These are phyloP conservation scores for Scolopax mira DNA, from an alignment of 2,113 vertebrate species.

Conservation along the genomic window DNA sequence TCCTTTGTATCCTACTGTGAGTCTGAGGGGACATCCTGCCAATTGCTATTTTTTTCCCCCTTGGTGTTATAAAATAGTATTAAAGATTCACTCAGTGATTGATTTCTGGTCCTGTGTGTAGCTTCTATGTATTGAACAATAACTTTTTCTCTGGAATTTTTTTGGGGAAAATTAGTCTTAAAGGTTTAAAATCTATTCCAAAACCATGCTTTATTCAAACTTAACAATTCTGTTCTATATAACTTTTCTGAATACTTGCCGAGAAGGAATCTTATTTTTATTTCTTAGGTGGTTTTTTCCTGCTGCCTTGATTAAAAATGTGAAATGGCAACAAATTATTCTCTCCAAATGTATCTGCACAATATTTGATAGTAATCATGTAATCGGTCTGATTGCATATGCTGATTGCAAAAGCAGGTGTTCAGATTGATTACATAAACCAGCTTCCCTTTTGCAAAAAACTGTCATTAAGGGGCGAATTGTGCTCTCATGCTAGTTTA, in stretches of 20 bases:
- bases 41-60: background rate
- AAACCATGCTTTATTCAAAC: background rate
- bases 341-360: background rate
- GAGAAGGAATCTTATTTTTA: background rate
- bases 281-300: background rate
- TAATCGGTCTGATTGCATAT: conserved; percentile 22
- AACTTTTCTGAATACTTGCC: background rate
- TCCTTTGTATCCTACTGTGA: background rate
- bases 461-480: background rate
- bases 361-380: conserved; percentile 25
- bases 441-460: conserved; percentile 30
- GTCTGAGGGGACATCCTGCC: background rate
- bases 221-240: background rate
- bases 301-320: conserved; percentile 16
- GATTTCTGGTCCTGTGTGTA: background rate
- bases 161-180: background rate
- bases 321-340: background rate
- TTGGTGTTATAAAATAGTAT: background rate
- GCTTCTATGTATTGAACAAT: background rate
- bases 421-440: conserved; percentile 4
- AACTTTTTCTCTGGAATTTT: background rate
- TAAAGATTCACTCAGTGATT: background rate
- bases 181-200: background rate
- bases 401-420: conserved; percentile 46
- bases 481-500: background rate